Evolutionary conservation across 2,113 vertebrate species (phyloP).

Genomic region (Motacilla tschutschensis): DNA sequence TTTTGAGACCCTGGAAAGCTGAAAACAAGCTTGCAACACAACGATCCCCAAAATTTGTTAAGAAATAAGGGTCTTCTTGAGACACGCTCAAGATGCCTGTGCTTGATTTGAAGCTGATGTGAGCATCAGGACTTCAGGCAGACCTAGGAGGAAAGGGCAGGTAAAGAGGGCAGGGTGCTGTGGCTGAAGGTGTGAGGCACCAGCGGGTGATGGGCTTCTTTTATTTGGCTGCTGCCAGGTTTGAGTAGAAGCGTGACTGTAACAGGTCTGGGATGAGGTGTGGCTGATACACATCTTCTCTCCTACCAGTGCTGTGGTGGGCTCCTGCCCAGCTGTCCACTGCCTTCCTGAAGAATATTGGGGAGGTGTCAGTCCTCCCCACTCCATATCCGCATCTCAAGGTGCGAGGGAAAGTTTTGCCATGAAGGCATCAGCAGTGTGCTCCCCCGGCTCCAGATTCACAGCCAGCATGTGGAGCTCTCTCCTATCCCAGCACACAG

Average conservation of each 20-base stretch:
- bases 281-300: not conserved
- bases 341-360: too few species aligned
- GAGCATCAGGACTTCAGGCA: not conserved
- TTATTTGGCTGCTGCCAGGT: not conserved
- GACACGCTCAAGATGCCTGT: not conserved
- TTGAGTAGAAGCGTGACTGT: not conserved
- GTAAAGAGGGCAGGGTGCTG: not conserved
- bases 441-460: not conserved
- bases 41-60: rapidly evolving
- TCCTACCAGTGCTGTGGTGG: rapidly evolving
- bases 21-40: not conserved
- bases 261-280: rapidly evolving
- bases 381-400: not conserved
- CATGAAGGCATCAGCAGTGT: not conserved
- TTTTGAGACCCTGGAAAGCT: not conserved
- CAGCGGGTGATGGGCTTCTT: not conserved
- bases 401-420: not conserved
- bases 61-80: not conserved
- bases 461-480: rapidly evolving
- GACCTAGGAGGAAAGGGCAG: not conserved
- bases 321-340: not conserved
- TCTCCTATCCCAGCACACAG: not conserved
- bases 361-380: not conserved
- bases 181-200: not conserved
- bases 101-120: not conserved